Evolutionary conservation across 2,888 invertebrate genomes (phyloP).

Genomic region (Brachypalpus laphriformis): DNA sequence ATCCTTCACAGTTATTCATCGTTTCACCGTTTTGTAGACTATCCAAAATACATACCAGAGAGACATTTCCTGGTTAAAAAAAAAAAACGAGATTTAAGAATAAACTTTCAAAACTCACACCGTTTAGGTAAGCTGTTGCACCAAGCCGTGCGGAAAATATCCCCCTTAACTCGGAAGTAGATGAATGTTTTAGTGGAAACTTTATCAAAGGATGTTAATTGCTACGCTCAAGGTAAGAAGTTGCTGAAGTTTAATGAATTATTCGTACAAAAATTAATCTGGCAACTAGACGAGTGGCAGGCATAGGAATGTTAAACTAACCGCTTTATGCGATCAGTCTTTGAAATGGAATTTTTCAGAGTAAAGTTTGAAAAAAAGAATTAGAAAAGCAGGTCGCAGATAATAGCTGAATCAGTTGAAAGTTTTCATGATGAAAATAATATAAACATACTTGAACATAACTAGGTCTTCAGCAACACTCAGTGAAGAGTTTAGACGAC

Average conservation of each 20-base stretch:
- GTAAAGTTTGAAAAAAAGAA: too few relatives aligned
- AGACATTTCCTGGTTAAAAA: not conserved
- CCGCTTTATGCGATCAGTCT: too few relatives aligned
- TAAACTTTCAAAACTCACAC: not conserved
- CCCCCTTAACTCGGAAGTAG: not conserved
- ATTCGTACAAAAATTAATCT: not conserved
- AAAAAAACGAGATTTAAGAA: not conserved
- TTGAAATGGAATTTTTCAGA: too few relatives aligned
- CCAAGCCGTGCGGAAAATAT: not conserved
- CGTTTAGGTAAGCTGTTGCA: not conserved
- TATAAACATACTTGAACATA: too few relatives aligned
- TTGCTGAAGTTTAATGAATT: not conserved
- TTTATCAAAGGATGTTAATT: not conserved
- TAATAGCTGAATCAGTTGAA: too few relatives aligned
- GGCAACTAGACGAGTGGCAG: too few relatives aligned
- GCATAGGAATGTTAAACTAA: too few relatives aligned
- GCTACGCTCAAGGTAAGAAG: not conserved
- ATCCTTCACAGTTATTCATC: not conserved
- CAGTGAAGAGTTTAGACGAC: too few relatives aligned
- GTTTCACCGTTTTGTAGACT: not conserved
- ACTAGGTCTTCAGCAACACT: too few relatives aligned
- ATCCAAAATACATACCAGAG: not conserved
- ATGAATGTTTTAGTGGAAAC: not conserved
- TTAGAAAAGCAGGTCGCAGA: too few relatives aligned
- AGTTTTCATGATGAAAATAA: too few relatives aligned